phyloP scores from a whole-genome alignment of 2,113 vertebrate genomes.

The Strigops habroptila region DNA sequence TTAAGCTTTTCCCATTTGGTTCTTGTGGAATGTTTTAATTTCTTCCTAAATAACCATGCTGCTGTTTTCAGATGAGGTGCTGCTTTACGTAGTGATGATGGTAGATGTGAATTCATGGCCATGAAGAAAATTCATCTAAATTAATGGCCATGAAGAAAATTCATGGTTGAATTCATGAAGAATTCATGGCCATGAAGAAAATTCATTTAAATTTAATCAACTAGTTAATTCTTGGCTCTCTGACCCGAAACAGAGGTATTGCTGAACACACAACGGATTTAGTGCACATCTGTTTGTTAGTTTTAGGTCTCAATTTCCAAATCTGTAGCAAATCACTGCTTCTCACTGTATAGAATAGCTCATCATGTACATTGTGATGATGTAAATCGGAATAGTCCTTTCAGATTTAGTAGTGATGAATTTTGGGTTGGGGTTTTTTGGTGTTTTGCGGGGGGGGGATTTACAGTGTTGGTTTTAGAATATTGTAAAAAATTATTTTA shows the following conservation, averaged over 20 bases:
- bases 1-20: background rate
- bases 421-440: background rate
- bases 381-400: background rate
- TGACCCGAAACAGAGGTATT: background rate
- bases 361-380: rapidly evolving
- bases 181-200: background rate
- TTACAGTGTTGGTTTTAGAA: background rate
- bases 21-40: background rate
- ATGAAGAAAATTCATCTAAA: background rate
- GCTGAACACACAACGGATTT: background rate
- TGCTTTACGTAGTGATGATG: rapidly evolving
- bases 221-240: background rate
- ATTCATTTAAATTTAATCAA: background rate
- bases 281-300: background rate
- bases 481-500: background rate
- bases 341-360: background rate
- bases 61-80: background rate
- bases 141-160: background rate
- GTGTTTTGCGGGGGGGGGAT: too few species aligned
- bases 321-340: background rate
- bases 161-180: background rate
- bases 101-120: background rate
- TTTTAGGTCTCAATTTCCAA: background rate
- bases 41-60: background rate
- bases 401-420: background rate